Evolutionary conservation across 1,140 invertebrate genomes (phyloP).

Genomic region (Calliopsis andreniformis): DNA sequence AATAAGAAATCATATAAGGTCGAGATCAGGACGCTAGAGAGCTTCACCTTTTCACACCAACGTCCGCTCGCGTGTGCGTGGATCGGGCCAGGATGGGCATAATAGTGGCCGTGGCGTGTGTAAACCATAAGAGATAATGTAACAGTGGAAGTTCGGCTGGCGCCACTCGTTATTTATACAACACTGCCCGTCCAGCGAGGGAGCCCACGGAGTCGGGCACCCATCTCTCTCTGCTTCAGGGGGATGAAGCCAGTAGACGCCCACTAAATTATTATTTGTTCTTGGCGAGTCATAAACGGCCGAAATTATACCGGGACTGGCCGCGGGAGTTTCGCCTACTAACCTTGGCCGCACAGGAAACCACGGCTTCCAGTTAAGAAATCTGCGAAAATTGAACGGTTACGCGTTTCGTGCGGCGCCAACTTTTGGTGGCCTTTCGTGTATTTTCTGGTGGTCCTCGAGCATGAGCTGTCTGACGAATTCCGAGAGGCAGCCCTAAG

Average conservation of each 20-base stretch:
- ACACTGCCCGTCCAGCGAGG: conserved; percentile 37
- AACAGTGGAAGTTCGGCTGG: conserved; percentile 73
- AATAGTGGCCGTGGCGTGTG: conserved; percentile 66
- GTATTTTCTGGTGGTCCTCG: background rate
- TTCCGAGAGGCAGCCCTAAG: no score
- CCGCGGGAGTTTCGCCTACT: conserved; percentile 49
- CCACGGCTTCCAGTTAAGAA: conserved; percentile 18
- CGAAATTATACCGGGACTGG: conserved; percentile 75
- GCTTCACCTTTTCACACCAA: conserved; percentile 30
- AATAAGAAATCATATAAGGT: conserved; percentile 67
- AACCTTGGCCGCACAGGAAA: conserved; percentile 48
- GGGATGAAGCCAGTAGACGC: conserved; percentile 68
- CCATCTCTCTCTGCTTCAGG: conserved; percentile 41
- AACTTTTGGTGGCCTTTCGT: background rate
- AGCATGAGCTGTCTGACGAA: no score
- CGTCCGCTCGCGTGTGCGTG: conserved; percentile 9
- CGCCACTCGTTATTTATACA: conserved; percentile 77
- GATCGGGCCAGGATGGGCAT: conserved; percentile 41
- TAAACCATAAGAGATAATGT: conserved; percentile 68
- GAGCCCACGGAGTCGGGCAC: background rate
- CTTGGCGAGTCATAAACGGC: conserved; percentile 76
- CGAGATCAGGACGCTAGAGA: conserved; percentile 49
- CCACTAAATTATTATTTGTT: conserved; percentile 80
- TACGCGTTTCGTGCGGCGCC: background rate
- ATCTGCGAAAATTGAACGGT: conserved; percentile 16